A percentile compares a stretch with the other conserved stretches of the same genome.
These are phyloP conservation scores for Anarsia innoxiella DNA, from an alignment of 2,888 invertebrate genomes.

Conservation along the genomic window DNA sequence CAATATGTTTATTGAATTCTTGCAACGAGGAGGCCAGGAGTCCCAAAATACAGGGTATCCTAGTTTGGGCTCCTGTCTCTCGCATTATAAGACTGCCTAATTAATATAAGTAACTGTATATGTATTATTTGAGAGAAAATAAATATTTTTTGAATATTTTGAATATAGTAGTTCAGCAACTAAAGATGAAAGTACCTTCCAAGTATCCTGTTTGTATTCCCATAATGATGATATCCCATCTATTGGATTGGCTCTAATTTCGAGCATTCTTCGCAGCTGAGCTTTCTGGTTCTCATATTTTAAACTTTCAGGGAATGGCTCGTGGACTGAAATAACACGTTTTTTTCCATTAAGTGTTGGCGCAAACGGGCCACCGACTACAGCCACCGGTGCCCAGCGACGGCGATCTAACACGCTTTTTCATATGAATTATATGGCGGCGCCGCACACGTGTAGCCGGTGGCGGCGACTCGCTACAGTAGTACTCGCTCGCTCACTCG, in stretches of 20 bases:
- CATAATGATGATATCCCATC: conserved; percentile 87
- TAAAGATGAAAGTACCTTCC: conserved; percentile 75
- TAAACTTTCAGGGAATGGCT: conserved; percentile 79
- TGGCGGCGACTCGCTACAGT: too few relatives aligned
- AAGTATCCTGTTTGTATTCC: conserved; percentile 89
- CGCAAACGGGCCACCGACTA: too few relatives aligned
- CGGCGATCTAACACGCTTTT: background rate
- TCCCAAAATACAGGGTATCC: background rate
- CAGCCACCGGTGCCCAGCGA: too few relatives aligned
- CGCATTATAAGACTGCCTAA: background rate
- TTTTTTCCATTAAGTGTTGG: too few relatives aligned
- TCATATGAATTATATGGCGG: background rate
- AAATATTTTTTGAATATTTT: background rate
- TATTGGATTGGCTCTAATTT: conserved; percentile 83
- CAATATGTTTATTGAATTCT: too few relatives aligned
- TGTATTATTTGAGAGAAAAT: background rate
- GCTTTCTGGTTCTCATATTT: conserved; percentile 79
- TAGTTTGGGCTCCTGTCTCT: too few relatives aligned
- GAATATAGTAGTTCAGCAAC: background rate
- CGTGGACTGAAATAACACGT: conserved; percentile 52
- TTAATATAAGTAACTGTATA: background rate
- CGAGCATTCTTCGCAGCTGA: conserved; percentile 85
- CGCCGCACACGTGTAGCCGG: background rate
- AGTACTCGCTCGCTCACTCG: too few relatives aligned
- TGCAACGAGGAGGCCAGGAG: too few relatives aligned